These are phyloP conservation scores for Andricus grossulariae DNA, from an alignment of 1,140 invertebrate genomes.

Conservation along the genomic window DNA sequence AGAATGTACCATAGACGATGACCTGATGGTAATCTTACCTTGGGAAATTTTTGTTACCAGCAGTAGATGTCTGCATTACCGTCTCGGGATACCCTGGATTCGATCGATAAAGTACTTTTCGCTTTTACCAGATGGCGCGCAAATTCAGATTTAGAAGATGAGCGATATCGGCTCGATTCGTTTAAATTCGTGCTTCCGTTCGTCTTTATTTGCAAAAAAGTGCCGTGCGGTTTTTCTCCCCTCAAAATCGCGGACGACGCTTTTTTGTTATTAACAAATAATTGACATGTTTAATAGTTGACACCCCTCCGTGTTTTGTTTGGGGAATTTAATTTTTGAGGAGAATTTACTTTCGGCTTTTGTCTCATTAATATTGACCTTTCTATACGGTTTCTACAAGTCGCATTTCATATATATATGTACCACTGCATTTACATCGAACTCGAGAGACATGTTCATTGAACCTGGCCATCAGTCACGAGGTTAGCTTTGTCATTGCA, in stretches of 20 bases:
- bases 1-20: too few relatives aligned
- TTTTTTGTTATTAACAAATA: too few relatives aligned
- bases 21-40: too few relatives aligned
- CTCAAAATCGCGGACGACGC: constrained; percentile 23
- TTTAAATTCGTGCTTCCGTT: constrained; percentile 36
- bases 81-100: constrained; percentile 29
- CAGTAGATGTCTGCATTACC: constrained; percentile 22
- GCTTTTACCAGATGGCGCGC: constrained; percentile 26
- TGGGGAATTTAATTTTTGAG: too few relatives aligned
- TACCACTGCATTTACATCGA: constrained; percentile 31
- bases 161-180: background rate
- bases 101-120: constrained; percentile 26
- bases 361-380: too few relatives aligned
- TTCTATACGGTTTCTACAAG: background rate
- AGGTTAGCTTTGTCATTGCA: constrained; percentile 45
- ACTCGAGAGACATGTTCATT: constrained; percentile 43
- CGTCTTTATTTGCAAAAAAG: constrained; percentile 46
- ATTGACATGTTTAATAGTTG: too few relatives aligned
- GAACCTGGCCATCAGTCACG: constrained; percentile 42
- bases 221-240: constrained; percentile 39
- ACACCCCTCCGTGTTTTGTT: too few relatives aligned
- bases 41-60: too few relatives aligned
- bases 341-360: too few relatives aligned
- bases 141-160: background rate
- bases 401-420: background rate